Conservation (phyloP, 2,113 vertebrate species). For the Dicrurus megarhynchus region DNA sequence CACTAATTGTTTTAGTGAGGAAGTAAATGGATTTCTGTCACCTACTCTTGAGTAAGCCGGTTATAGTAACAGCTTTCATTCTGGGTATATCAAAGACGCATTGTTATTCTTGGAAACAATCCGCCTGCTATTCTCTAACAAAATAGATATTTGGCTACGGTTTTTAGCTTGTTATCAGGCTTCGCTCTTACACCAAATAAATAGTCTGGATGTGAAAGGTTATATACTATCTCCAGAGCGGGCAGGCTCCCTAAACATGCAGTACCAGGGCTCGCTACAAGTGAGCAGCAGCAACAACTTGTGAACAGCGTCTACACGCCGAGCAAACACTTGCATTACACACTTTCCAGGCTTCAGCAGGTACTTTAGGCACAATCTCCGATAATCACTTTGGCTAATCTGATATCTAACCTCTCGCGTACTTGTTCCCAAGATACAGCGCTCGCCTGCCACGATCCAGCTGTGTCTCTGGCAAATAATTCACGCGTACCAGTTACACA, state of each 20-base stretch:
- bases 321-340: not conserved
- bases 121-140: conserved; percentile 54
- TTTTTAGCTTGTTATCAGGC: conserved; percentile 58
- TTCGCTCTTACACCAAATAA: conserved; percentile 47
- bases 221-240: not conserved
- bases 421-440: not conserved
- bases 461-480: conserved; percentile 2
- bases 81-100: conserved; percentile 51
- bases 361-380: not conserved
- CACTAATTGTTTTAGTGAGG: conserved; percentile 11
- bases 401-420: not conserved
- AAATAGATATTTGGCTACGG: conserved; percentile 64
- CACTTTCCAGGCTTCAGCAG: not conserved
- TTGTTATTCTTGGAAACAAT: conserved; percentile 66
- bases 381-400: not conserved
- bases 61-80: conserved; percentile 58
- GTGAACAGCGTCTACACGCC: not conserved
- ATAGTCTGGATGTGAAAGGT: conserved; percentile 48
- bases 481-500: not conserved
- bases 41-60: conserved; percentile 36
- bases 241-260: not conserved
- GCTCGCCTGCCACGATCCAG: not conserved
- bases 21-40: conserved; percentile 22
- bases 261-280: not conserved
- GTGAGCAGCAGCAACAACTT: not conserved